phyloP scores from a whole-genome alignment of 2,797 vertebrate genomes.

The Synaphobranchus kaupii region DNA sequence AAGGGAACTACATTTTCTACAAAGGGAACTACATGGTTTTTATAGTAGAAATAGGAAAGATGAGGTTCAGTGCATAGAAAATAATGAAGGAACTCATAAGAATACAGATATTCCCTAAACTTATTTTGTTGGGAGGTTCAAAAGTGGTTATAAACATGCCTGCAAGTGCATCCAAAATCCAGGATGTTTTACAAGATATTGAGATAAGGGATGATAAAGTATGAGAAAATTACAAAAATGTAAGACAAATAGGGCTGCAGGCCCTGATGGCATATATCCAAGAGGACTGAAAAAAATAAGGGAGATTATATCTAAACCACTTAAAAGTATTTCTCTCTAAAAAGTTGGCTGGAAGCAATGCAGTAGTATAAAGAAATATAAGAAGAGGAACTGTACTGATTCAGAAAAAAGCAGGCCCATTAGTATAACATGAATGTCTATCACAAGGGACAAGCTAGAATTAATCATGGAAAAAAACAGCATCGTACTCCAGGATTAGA shows the following conservation, averaged over 20 bases:
- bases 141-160: background rate
- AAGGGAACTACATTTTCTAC: background rate
- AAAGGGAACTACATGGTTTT: background rate
- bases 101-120: background rate
- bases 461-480: background rate
- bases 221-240: background rate
- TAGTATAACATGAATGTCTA: background rate
- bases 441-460: background rate
- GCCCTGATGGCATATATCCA: background rate
- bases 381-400: background rate
- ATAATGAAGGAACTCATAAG: background rate
- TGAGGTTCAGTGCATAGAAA: background rate
- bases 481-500: background rate
- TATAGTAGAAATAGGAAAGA: background rate
- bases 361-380: background rate
- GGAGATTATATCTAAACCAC: background rate
- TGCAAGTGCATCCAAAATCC: background rate
- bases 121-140: background rate
- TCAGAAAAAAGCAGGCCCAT: background rate
- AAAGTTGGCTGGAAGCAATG: background rate
- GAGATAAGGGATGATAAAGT: background rate
- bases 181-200: background rate
- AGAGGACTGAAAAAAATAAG: background rate
- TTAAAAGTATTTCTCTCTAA: background rate
- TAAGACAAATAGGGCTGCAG: background rate